phyloP scores from a whole-genome alignment of 2,888 invertebrate species.

The Clistopyga incitator region DNA sequence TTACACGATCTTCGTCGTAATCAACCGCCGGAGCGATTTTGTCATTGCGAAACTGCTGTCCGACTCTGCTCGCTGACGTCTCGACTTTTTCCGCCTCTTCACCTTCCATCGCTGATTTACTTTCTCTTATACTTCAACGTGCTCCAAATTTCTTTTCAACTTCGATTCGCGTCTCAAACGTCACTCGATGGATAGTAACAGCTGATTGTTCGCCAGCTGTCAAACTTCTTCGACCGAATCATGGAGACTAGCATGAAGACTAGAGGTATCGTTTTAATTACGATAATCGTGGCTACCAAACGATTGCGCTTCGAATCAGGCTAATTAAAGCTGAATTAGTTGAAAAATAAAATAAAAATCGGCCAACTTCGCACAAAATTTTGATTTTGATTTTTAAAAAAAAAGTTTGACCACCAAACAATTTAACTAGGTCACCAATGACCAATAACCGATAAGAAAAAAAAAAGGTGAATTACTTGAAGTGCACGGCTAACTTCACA shows the following conservation, averaged over 20 bases:
- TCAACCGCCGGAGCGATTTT: conserved; percentile 72
- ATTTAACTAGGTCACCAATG: too few relatives aligned
- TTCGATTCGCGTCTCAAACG: not conserved
- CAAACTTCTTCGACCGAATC: not conserved
- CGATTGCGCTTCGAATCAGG: not conserved
- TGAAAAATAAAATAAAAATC: too few relatives aligned
- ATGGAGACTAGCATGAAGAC: not conserved
- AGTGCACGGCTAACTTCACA: too few relatives aligned
- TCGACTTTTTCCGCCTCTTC: conserved; percentile 60
- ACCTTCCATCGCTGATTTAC: conserved; percentile 54
- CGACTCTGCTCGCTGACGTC: conserved; percentile 50
- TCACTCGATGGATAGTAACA: not conserved
- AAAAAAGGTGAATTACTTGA: too few relatives aligned
- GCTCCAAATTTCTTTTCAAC: too few relatives aligned
- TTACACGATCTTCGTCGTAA: conserved; percentile 81
- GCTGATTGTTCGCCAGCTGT: not conserved
- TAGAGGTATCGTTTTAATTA: not conserved
- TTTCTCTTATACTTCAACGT: not conserved
- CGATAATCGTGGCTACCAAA: too few relatives aligned
- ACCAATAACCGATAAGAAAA: too few relatives aligned
- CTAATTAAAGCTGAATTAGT: too few relatives aligned
- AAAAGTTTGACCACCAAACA: too few relatives aligned
- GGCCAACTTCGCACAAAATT: too few relatives aligned
- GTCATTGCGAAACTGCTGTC: conserved; percentile 64
- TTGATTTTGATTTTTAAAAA: too few relatives aligned